phyloP scores from a whole-genome alignment of 1,140 invertebrate genomes.

The Lasioglossum baleicum region DNA sequence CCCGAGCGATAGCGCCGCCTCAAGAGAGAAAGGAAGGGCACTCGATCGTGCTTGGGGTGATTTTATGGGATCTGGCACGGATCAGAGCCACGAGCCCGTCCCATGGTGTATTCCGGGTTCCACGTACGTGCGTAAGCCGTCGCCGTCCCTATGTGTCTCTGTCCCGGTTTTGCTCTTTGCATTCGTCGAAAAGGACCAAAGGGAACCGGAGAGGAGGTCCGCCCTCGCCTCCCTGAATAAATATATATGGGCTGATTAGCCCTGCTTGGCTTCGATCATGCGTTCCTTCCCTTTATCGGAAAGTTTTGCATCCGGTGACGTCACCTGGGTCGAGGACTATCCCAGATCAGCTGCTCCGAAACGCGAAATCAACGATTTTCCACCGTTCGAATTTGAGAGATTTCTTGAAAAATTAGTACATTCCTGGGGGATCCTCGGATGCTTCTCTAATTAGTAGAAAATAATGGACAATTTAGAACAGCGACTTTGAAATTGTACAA shows the following conservation, averaged over 20 bases:
- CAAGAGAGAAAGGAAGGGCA: constrained; percentile 36
- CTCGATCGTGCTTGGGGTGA: constrained; percentile 72
- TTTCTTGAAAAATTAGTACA: too few species aligned
- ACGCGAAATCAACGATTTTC: too few species aligned
- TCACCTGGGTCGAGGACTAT: background rate
- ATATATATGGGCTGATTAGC: constrained; percentile 78
- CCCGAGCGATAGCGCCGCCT: constrained; percentile 35
- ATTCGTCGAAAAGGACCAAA: constrained; percentile 26
- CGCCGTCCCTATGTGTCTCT: constrained; percentile 47
- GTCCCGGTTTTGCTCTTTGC: constrained; percentile 28
- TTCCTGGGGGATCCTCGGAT: too few species aligned
- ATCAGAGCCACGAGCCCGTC: constrained; percentile 71
- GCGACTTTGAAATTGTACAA: too few species aligned
- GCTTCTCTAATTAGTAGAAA: too few species aligned
- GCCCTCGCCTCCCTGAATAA: constrained; percentile 70
- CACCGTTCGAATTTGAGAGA: too few species aligned
- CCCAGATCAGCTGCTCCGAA: background rate
- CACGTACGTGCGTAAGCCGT: constrained; percentile 68
- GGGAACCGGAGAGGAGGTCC: constrained; percentile 51
- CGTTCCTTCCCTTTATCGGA: constrained; percentile 41
- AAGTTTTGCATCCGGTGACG: constrained; percentile 58
- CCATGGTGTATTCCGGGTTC: constrained; percentile 65
- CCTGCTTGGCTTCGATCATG: constrained; percentile 70
- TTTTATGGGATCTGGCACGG: constrained; percentile 77
- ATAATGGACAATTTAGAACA: too few species aligned